Conservation (phyloP, 2,888 invertebrate species). For the Hydraecia micacea region DNA sequence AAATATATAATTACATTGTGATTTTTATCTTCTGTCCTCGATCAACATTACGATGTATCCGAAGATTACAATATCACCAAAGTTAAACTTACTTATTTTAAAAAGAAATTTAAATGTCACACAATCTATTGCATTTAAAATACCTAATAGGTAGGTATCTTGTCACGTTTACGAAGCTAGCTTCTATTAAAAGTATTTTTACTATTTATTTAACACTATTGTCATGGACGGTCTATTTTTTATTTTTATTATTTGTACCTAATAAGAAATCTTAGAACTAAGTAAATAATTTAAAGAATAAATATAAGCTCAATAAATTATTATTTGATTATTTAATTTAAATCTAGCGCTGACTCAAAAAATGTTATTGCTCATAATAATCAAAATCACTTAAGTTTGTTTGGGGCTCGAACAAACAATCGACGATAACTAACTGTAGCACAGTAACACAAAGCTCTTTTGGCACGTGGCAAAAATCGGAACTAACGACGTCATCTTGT, state of each 20-base stretch:
- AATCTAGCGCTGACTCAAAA: constrained; percentile 64
- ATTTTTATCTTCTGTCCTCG: constrained; percentile 17
- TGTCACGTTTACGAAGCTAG: constrained; percentile 40
- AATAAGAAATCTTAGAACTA: constrained; percentile 57
- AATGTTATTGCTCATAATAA: constrained; percentile 42
- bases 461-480: no score
- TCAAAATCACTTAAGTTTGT: constrained; percentile 17
- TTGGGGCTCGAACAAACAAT: constrained; percentile 12
- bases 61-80: constrained; percentile 29
- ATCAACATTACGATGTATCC: constrained; percentile 11
- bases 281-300: constrained; percentile 67
- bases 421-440: neutral
- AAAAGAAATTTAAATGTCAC: constrained; percentile 29
- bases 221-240: constrained; percentile 36
- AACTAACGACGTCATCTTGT: no score
- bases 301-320: constrained; percentile 65
- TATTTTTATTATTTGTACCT: constrained; percentile 60
- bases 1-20: constrained; percentile 36
- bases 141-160: neutral
- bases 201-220: constrained; percentile 11
- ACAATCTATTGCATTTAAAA: constrained; percentile 5
- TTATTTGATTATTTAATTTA: constrained; percentile 53
- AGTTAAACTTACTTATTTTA: neutral
- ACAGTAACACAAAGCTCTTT: neutral
- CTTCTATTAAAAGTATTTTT: constrained; percentile 13